Base-by-base conservation (phyloP, 2,113 vertebrate species). In the Atherinomorus stipes region DNA sequence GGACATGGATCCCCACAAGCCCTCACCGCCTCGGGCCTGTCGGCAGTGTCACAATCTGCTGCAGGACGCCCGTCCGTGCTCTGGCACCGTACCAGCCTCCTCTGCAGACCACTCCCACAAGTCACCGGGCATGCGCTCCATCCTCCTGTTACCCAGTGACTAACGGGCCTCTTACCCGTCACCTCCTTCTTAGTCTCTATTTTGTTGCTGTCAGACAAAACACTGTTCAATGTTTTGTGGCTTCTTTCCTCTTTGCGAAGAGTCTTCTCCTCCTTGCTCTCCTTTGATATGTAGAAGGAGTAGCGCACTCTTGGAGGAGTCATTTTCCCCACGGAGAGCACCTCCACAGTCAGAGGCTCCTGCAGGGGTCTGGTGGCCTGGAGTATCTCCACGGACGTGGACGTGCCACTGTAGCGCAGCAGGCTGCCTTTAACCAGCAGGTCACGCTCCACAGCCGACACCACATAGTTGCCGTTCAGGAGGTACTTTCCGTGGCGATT, bases 241-340 rank as follows among this genome's bases (percentile, higher is more conserved):
- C 90, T 82, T 37, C 40, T 76, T 4, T 83, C 85, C 10, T 95
- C 95, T 72, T 96, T 96, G 79, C 83, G 86, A 63, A 92, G 90
- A 13, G 87, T 75, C 51, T 95, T 97, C 76, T 95, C 95, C 38
- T 96, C 96, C 59, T 94, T 95, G 72, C 87, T 96, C 68, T 97
- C 96, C 67, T 96, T 96, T 70, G 95, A 85, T 40, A 97, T 91
- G 75, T 96, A 98, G 91, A 96, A 99, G 69, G 98, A 98, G 83
- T 99, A 99, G 50, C 97, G 96, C 0, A 99, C 94, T 1, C 98
- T 94, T 0, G 98, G 98, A 0, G 98, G 98, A 0, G 98, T 99
- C 96, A 99, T 98, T 91, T 98, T 97, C 8, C 98, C 97, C 28
- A 99, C 97, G 0, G 97, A 98, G 22, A 99, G 93, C 44, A 99